Conservation (phyloP, 1,140 invertebrate species). For the Diorhabda elongata region DNA sequence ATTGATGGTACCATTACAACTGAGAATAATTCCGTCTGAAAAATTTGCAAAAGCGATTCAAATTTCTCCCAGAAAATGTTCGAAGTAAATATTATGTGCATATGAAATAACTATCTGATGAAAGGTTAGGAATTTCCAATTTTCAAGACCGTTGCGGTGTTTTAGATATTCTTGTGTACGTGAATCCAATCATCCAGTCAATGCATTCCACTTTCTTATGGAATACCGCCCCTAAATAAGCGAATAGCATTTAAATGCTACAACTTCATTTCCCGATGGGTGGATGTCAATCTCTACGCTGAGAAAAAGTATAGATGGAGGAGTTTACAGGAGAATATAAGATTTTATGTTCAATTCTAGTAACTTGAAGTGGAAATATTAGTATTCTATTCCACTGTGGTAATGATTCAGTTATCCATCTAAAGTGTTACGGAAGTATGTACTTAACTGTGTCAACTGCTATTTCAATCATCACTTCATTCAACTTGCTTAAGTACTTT, state of each 20-base stretch:
- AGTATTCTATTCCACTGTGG: too few relatives aligned
- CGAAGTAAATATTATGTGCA: not conserved
- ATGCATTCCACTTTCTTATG: slow-evolving; percentile 15
- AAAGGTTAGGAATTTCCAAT: not conserved
- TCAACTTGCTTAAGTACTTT: too few relatives aligned
- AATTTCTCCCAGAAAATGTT: not conserved
- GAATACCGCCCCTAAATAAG: slow-evolving; percentile 10
- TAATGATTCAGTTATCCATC: too few relatives aligned
- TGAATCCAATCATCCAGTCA: slow-evolving; percentile 21
- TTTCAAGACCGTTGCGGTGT: not conserved
- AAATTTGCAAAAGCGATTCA: not conserved
- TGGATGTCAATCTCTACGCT: too few relatives aligned
- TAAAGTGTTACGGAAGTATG: too few relatives aligned
- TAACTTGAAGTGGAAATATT: too few relatives aligned
- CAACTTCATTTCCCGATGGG: slow-evolving; percentile 8
- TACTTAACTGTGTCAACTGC: too few relatives aligned
- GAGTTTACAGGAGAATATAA: too few relatives aligned
- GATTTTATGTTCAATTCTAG: too few relatives aligned
- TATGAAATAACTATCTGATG: not conserved
- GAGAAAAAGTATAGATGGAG: too few relatives aligned
- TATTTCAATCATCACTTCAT: too few relatives aligned
- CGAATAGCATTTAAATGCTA: slow-evolving; percentile 14
- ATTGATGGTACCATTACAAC: not conserved
- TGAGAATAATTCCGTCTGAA: not conserved
- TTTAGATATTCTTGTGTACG: slow-evolving; percentile 17